phyloP scores from a whole-genome alignment of 1,140 invertebrate genomes.

The Venturia canescens region DNA sequence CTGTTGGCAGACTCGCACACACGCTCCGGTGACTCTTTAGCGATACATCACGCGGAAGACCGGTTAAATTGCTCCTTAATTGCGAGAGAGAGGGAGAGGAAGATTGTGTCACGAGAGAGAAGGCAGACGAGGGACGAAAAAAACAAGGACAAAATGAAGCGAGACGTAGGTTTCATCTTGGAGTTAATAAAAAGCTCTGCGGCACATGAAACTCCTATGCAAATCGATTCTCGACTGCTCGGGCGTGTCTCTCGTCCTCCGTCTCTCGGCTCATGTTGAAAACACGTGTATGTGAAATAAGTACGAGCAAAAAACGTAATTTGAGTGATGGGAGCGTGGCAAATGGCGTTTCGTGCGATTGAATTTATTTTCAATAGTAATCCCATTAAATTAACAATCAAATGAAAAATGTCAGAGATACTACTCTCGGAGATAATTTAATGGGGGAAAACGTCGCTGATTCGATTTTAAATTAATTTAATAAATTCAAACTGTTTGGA shows the following conservation, averaged over 20 bases:
- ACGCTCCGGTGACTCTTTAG: constrained; percentile 21
- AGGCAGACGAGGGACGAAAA: constrained; percentile 25
- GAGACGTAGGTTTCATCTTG: background rate
- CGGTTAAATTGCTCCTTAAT: constrained; percentile 69
- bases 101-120: background rate
- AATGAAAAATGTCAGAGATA: too few species aligned
- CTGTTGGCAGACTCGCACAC: background rate
- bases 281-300: too few species aligned
- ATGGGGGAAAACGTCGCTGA: too few species aligned
- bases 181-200: background rate
- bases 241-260: background rate
- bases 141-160: constrained; percentile 1
- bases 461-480: too few species aligned
- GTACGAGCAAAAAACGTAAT: too few species aligned
- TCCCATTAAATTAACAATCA: too few species aligned
- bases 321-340: too few species aligned
- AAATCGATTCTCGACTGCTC: background rate
- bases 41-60: constrained; percentile 55
- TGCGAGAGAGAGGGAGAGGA: constrained; percentile 48
- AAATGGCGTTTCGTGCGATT: too few species aligned
- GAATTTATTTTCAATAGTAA: too few species aligned
- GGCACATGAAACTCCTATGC: too few species aligned
- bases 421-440: too few species aligned
- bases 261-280: background rate
- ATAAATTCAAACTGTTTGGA: too few species aligned